Evolutionary conservation across 2,113 vertebrate genomes (phyloP), one percentile per base, ranked within the genome.

Genomic region (Elephas maximus): DNA sequence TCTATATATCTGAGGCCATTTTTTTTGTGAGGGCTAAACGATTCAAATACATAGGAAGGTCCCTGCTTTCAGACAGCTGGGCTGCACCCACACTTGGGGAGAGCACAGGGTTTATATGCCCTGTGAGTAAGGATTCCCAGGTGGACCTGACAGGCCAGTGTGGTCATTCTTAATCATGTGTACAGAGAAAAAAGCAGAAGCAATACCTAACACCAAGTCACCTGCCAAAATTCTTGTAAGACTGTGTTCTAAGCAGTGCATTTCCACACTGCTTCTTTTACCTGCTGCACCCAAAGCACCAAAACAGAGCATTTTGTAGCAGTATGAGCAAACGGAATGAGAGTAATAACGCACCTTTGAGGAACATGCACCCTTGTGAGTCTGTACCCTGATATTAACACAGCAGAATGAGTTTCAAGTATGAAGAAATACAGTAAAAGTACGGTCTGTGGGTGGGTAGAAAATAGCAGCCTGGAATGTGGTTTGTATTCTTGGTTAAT

Each of bases 371-470:
- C 98, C 98, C 97, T 98, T 97, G 0, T 93, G 91, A 97, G 94
- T 98, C 97, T 98, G 98, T 98, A 98, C 98, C 98, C 98, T 98
- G 98, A 98, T 95, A 97, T 98, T 93, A 98, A 97, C 98, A 98
- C 82, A 98, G 97, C 78, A 76, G 96, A 21, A 53, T 97, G 97
- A 98, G 76, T 96, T 98, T 99, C 98, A 99, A 99, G 98, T 98
- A 98, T 98, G 98, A 99, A 98, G 97, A 98, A 94, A 98, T 97
- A 97, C 96, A 96, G 98, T 98, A 93, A 98, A 98, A 97, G 95
- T 89, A 92, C 62, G 93, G 98, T 95, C 95, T 96, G 98, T 94
- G 97, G 97, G 51, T 83, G 97, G 96, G 37, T 24, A 96, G 96
- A 94, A 83, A 81, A 96, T 57, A 98, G 90, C 95, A 97, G 96